A percentile compares a stretch with the other conserved stretches of the same genome.
phyloP scores from a whole-genome alignment of 2,113 vertebrate species.

The Corvus cornix region DNA sequence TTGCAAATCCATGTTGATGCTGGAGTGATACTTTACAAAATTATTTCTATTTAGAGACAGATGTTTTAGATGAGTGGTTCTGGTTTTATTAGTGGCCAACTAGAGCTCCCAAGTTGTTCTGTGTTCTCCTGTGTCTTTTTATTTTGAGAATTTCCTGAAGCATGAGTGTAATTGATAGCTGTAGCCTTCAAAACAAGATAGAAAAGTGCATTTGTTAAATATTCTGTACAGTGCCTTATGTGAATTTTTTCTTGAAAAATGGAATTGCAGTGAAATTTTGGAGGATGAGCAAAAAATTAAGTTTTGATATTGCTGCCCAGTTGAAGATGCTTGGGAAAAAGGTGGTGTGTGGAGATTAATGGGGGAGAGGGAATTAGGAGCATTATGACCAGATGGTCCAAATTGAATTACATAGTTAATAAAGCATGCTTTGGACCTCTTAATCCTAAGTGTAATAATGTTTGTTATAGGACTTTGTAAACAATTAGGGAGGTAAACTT shows the following conservation, averaged over 20 bases:
- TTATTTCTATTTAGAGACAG: background rate
- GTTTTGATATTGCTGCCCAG: background rate
- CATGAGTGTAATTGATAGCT: background rate
- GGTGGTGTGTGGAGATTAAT: background rate
- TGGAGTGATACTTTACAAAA: background rate
- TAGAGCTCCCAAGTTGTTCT: background rate
- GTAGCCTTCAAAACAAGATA: background rate
- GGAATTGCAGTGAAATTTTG: background rate
- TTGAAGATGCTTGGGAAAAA: background rate
- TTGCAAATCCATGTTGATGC: background rate
- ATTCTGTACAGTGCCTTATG: background rate
- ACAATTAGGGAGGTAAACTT: background rate
- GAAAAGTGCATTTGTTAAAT: background rate
- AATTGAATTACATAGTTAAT: background rate
- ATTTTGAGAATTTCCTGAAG: background rate
- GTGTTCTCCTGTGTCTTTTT: background rate
- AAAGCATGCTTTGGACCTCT: background rate
- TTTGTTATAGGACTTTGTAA: background rate
- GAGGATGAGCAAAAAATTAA: background rate
- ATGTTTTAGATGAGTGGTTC: background rate
- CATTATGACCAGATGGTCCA: background rate
- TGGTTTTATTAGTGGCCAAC: background rate
- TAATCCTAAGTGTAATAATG: background rate
- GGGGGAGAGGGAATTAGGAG: background rate
- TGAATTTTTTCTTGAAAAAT: background rate